Evolutionary conservation across 2,888 invertebrate genomes (phyloP).

Genomic region (Schizaphis graminum): DNA sequence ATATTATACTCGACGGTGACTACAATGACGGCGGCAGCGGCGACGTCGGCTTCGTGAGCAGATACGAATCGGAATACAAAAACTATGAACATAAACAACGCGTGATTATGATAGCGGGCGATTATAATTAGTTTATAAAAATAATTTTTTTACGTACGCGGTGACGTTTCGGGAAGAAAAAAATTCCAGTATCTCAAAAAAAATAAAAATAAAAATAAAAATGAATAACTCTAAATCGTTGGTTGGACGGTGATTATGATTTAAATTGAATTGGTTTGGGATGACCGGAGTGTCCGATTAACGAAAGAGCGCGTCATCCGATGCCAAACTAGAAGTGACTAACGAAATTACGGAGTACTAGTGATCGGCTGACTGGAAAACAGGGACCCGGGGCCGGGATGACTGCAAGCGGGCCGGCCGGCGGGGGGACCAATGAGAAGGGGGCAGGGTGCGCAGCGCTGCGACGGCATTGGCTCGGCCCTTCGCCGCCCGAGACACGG

Average conservation of each 20-base stretch:
- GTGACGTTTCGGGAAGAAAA: background rate
- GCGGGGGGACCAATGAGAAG: conserved; percentile 62
- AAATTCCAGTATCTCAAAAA: background rate
- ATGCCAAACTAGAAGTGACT: conserved; percentile 78
- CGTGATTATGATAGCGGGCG: background rate
- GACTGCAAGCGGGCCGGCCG: conserved; percentile 16
- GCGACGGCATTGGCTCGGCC: conserved; percentile 55
- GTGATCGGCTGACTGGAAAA: conserved; percentile 62
- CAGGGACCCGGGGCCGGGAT: conserved; percentile 40
- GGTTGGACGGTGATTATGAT: conserved; percentile 50
- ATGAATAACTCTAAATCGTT: conserved; percentile 10
- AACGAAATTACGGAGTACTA: conserved; percentile 74
- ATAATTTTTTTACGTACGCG: background rate
- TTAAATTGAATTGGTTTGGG: conserved; percentile 66
- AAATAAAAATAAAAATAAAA: background rate
- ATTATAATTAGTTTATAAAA: background rate
- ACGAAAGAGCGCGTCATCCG: conserved; percentile 72
- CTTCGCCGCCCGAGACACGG: conserved; percentile 40
- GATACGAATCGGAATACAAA: too few relatives aligned
- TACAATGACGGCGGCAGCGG: too few relatives aligned
- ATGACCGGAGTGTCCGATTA: conserved; percentile 65
- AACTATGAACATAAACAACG: background rate
- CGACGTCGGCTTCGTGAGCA: background rate
- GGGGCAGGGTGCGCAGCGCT: conserved; percentile 52
- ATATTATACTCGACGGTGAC: background rate